Percentiles rank a stretch among this genome's conserved stretches.
Conservation (phyloP, 2,113 vertebrate genomes). For the Callospermophilus lateralis region DNA sequence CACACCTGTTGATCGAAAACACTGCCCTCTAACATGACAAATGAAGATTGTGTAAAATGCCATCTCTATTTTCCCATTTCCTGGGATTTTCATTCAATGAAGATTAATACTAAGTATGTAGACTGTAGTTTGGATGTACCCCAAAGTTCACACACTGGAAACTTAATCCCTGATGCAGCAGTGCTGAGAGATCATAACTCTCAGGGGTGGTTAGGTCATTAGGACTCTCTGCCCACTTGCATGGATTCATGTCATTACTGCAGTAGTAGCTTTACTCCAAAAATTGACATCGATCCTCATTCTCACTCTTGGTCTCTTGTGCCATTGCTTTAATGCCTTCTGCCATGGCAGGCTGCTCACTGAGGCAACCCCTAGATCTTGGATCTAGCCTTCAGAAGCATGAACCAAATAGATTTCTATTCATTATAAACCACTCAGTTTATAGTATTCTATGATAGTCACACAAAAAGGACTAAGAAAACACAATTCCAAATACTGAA, state of each 20-base stretch:
- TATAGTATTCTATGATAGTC: background rate
- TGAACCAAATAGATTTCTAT: background rate
- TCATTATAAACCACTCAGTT: background rate
- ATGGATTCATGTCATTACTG: background rate
- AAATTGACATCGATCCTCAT: background rate
- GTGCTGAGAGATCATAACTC: background rate
- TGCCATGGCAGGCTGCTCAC: background rate
- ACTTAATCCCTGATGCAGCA: background rate
- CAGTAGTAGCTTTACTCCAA: background rate
- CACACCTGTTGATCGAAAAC: constrained; percentile 32
- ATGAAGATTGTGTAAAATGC: background rate
- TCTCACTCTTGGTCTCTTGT: background rate
- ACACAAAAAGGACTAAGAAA: background rate
- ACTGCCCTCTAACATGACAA: background rate
- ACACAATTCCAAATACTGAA: background rate
- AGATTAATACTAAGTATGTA: background rate
- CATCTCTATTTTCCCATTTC: background rate
- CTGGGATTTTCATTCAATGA: background rate
- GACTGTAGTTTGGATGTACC: background rate
- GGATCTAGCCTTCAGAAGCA: background rate
- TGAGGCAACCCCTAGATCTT: background rate
- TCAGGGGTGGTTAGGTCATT: background rate
- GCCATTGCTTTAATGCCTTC: background rate
- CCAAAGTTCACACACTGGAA: background rate
- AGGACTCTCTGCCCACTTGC: background rate